phyloP scores from a whole-genome alignment of 2,888 invertebrate genomes.

The Thera britannica region DNA sequence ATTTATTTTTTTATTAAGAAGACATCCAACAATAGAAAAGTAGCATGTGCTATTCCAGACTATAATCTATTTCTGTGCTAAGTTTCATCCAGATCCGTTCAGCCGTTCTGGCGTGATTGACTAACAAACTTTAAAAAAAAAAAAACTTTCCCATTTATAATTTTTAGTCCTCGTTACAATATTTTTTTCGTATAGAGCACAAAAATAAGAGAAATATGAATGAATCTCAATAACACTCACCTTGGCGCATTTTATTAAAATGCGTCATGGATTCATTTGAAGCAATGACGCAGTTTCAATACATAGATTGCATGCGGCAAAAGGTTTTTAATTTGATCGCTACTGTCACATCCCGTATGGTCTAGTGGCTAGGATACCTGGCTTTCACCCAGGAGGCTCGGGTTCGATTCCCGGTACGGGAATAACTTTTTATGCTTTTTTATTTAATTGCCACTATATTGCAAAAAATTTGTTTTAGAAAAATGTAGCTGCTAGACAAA shows the following conservation, averaged over 20 bases:
- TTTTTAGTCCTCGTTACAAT: no score
- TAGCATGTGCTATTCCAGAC: no score
- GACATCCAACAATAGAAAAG: no score
- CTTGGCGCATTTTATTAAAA: not conserved
- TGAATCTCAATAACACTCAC: not conserved
- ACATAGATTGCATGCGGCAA: not conserved
- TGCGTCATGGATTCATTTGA: not conserved
- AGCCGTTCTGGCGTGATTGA: no score
- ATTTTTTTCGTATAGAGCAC: no score
- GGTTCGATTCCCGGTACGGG: constrained; percentile 90
- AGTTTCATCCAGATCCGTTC: no score
- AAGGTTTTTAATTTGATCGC: constrained; percentile 2
- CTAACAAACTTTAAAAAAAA: no score
- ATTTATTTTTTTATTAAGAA: no score
- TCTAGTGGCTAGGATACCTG: constrained; percentile 90
- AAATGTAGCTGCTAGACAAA: no score
- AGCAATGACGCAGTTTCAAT: not conserved
- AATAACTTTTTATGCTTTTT: constrained; percentile 52
- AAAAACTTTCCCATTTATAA: no score
- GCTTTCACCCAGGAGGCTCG: constrained; percentile 90
- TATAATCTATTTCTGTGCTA: no score
- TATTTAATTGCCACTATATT: not conserved
- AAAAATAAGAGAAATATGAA: not conserved
- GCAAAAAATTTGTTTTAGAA: no score
- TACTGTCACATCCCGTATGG: constrained; percentile 78